A percentile compares a stretch with the other conserved stretches of the same genome.
Conservation (phyloP, 1,140 invertebrate genomes). For the Heterodera schachtii region DNA sequence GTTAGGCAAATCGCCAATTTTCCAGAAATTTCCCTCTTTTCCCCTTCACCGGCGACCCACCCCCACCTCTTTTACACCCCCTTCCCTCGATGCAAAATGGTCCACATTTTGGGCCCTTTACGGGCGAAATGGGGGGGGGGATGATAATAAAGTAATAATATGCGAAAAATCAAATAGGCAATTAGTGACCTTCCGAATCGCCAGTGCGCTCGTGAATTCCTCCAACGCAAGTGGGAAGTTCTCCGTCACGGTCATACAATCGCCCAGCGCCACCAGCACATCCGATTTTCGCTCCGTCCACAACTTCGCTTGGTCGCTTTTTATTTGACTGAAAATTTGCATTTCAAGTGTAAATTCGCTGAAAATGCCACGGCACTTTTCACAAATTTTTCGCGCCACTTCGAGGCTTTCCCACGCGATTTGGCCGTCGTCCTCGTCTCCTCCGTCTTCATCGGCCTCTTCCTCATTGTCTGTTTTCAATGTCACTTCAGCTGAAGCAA, state of each 20-base stretch:
- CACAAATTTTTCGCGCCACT: slow-evolving; percentile 39
- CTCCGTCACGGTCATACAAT: slow-evolving; percentile 33
- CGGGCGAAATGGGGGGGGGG: no score
- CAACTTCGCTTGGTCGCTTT: background rate
- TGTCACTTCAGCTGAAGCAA: no score
- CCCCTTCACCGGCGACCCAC: no score
- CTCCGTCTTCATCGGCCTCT: slow-evolving; percentile 19
- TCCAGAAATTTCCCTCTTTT: no score
- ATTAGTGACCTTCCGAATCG: slow-evolving; percentile 21
- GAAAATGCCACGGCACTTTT: slow-evolving; percentile 16
- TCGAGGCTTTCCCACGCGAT: slow-evolving; percentile 36
- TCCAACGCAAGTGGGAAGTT: slow-evolving; percentile 25
- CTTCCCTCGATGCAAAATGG: no score
- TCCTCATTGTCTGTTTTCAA: no score
- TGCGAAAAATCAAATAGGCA: no score
- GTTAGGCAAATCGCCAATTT: no score
- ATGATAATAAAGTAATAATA: no score
- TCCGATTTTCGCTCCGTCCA: slow-evolving; percentile 37
- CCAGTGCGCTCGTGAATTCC: slow-evolving; percentile 31
- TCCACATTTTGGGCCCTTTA: no score
- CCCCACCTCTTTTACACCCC: no score
- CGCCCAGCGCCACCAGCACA: slow-evolving; percentile 32
- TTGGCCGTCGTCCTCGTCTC: slow-evolving; percentile 14
- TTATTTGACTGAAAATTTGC: slow-evolving; percentile 9
- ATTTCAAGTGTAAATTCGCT: background rate